Percentiles rank a stretch among this genome's conserved stretches.
phyloP scores from a whole-genome alignment of 2,797 vertebrate genomes.

The Liparis tanakae region DNA sequence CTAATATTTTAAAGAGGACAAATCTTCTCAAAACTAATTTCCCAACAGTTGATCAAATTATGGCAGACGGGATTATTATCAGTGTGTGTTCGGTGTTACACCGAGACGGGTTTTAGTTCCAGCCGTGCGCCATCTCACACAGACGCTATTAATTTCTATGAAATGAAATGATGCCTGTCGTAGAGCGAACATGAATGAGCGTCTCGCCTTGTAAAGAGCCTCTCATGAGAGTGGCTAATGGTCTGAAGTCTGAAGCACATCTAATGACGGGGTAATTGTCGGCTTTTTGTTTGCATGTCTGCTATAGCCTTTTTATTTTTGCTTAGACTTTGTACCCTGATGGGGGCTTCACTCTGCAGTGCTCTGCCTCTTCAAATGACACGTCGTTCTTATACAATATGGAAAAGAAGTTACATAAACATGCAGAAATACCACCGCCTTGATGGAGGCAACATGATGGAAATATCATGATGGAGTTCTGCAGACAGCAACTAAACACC shows the following conservation, averaged over 20 bases:
- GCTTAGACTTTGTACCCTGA: not conserved
- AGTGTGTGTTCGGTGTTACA: slow-evolving; percentile 8
- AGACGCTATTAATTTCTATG: slow-evolving; percentile 35
- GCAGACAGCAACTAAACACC: too few relatives aligned
- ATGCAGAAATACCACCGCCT: too few relatives aligned
- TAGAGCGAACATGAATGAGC: slow-evolving; percentile 30
- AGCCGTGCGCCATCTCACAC: not conserved
- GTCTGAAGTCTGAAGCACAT: slow-evolving; percentile 39
- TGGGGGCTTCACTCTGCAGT: not conserved
- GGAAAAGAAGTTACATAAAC: too few relatives aligned
- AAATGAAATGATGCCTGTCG: slow-evolving; percentile 26
- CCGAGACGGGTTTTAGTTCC: slow-evolving; percentile 21
- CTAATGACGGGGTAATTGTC: slow-evolving; percentile 49
- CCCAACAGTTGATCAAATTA: slow-evolving; percentile 12
- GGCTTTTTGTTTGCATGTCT: slow-evolving; percentile 54
- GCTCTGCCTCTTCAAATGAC: slow-evolving; percentile 5
- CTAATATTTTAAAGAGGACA: slow-evolving; percentile 13
- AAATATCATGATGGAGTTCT: too few relatives aligned
- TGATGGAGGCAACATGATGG: too few relatives aligned
- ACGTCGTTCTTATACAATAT: not conserved
- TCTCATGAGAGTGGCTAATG: slow-evolving; percentile 26
- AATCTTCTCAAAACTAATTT: slow-evolving; percentile 27
- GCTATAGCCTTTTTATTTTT: not conserved
- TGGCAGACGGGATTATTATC: slow-evolving; percentile 12
- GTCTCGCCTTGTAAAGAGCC: slow-evolving; percentile 32